Conservation (phyloP, 1,140 invertebrate species). For the Sycophila sp. region DNA sequence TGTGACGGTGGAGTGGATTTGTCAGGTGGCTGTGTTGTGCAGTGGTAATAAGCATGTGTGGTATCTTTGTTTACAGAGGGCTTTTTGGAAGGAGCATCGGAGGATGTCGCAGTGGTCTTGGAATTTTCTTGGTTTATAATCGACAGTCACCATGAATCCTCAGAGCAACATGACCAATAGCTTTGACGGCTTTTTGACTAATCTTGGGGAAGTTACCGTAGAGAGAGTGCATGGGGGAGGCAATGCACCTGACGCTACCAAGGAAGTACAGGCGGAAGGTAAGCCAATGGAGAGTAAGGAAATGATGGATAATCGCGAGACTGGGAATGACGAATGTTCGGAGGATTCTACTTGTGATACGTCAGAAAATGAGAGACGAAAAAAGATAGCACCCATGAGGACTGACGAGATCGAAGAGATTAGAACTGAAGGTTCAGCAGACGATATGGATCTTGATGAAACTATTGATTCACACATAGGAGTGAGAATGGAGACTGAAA, state of each 20-base stretch:
- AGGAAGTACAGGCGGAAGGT: constrained; percentile 27
- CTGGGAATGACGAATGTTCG: constrained; percentile 53
- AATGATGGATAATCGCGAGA: constrained; percentile 45
- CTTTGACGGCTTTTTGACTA: constrained; percentile 63
- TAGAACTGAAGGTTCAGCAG: constrained; percentile 60
- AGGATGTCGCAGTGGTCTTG: not conserved
- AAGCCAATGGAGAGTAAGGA: constrained; percentile 35
- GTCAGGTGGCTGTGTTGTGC: too few species aligned
- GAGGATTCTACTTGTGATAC: constrained; percentile 58
- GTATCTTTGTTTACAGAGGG: constrained; percentile 1
- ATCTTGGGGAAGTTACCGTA: constrained; percentile 68
- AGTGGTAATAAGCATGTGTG: too few species aligned
- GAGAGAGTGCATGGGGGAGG: constrained; percentile 61
- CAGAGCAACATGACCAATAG: constrained; percentile 60
- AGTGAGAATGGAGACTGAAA: constrained; percentile 57
- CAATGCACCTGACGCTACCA: constrained; percentile 15
- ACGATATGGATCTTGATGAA: constrained; percentile 65
- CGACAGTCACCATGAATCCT: constrained; percentile 33
- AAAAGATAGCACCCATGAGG: constrained; percentile 47
- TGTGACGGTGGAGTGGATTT: too few species aligned
- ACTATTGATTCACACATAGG: constrained; percentile 65
- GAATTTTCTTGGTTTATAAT: not conserved
- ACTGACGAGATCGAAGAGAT: constrained; percentile 58
- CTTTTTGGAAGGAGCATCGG: not conserved
- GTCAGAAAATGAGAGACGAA: constrained; percentile 53